Evolutionary conservation across 1,140 invertebrate species (phyloP), one percentile per base, ranked within the genome.

Genomic region (Monochamus saltuarius): DNA sequence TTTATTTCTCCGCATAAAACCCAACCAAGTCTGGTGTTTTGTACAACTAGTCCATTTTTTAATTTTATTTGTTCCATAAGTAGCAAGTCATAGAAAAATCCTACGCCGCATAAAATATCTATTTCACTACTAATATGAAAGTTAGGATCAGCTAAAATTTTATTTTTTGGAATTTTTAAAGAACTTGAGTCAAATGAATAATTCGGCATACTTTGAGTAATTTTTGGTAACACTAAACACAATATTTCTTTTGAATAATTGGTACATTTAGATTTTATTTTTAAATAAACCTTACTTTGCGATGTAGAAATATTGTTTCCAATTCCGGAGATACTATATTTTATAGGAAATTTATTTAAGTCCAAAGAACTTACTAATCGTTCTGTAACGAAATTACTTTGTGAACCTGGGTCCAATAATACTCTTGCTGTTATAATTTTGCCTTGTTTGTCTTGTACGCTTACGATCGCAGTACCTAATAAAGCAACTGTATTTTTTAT

Each of bases 11-110:
- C 59, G 4, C 34, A 4, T 9, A 38, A 9, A 4, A 49, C 38
- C 59, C 59, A 61, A 14, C 53, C 59, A 7, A 61, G 36, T 17
- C 53, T n/a, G 9, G 59, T 61, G 38, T 55, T 10, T 19, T 55
- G 53, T 4, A 55, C 7, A 9, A 43, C 42, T 3, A 19, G 53
- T n/a, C 13, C 35, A 19, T n/a, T 14, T 4, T 38, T 13, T 14
- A 55, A 13, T 42, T 19, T 13, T 39, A 55, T 43, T 56, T 56
- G 40, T 7, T 35, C 17, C 8, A 29, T 10, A 46, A 52, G 47
- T 13, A 61, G 7, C 7, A 60, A 22, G n/a, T 61, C 29, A 46
- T 10, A 56, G 37, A 59, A 59, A 7, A 59, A 22, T 2, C 35
- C 38, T 3, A n/a, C 2, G 11, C 59, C 59, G 3, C 56, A 19